phyloP scores from a whole-genome alignment of 1,140 invertebrate genomes.

The Chymomyza costata region DNA sequence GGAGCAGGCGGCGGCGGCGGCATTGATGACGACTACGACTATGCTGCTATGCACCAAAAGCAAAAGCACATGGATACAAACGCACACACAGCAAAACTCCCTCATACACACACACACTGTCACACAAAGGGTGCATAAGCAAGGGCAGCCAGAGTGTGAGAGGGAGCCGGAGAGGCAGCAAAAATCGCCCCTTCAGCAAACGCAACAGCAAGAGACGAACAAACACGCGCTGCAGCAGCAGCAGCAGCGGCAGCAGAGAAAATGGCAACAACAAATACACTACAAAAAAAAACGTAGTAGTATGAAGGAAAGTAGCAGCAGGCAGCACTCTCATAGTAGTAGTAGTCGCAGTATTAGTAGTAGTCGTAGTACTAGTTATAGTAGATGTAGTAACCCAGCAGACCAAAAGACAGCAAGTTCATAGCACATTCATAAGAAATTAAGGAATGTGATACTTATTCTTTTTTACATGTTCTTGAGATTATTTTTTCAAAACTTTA shows the following conservation, averaged over 20 bases:
- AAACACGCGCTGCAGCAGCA: neutral
- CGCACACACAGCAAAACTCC: conserved; percentile 34
- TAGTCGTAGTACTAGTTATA: too few relatives aligned
- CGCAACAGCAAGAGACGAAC: conserved; percentile 5
- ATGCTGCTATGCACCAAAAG: conserved; percentile 6
- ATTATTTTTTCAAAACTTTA: too few relatives aligned
- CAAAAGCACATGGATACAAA: conserved; percentile 26
- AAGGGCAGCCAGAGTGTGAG: conserved; percentile 2
- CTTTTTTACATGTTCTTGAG: too few relatives aligned
- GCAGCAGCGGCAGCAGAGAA: neutral
- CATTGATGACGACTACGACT: conserved; percentile 1
- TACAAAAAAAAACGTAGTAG: too few relatives aligned
- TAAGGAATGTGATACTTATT: too few relatives aligned
- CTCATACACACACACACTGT: neutral
- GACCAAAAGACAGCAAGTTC: too few relatives aligned
- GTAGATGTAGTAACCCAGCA: too few relatives aligned
- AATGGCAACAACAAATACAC: too few relatives aligned
- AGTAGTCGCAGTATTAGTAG: too few relatives aligned
- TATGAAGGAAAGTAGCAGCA: neutral
- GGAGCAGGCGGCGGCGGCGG: neutral
- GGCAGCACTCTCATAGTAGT: conserved; percentile 26
- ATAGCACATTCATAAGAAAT: too few relatives aligned
- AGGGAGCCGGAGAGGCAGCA: conserved; percentile 7
- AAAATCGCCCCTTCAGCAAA: conserved; percentile 17
- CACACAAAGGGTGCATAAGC: conserved; percentile 16